These are phyloP conservation scores for Cyanoliseus patagonus DNA, from an alignment of 2,113 vertebrate species.

Conservation along the genomic window DNA sequence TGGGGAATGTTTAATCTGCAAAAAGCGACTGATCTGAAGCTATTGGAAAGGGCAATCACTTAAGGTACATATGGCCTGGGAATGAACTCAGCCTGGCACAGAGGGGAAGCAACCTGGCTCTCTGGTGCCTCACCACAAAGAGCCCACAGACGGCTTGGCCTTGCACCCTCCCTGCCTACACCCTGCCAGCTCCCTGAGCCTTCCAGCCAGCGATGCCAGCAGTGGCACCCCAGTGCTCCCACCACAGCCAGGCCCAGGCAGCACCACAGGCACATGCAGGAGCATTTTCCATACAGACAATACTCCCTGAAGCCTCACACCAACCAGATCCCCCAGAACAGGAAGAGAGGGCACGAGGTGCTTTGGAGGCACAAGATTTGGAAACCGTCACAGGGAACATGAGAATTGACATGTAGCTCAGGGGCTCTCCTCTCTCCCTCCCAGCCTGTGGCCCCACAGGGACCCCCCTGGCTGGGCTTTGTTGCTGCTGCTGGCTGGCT, in stretches of 20 bases:
- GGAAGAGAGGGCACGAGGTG: neutral
- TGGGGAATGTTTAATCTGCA: neutral
- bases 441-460: neutral
- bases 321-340: neutral
- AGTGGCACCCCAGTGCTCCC: neutral
- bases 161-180: neutral
- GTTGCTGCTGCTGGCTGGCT: neutral
- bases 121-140: rapidly evolving
- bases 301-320: neutral
- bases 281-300: neutral
- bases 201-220: neutral
- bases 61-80: neutral
- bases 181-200: neutral
- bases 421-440: neutral
- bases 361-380: neutral
- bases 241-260: neutral
- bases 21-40: neutral
- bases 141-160: neutral
- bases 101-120: neutral
- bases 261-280: neutral
- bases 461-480: neutral
- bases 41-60: conserved; percentile 1
- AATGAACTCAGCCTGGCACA: neutral
- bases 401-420: neutral
- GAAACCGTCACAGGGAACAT: neutral